Evolutionary conservation across 1,140 invertebrate genomes (phyloP).

Genomic region (Eurytemora carolleeae): DNA sequence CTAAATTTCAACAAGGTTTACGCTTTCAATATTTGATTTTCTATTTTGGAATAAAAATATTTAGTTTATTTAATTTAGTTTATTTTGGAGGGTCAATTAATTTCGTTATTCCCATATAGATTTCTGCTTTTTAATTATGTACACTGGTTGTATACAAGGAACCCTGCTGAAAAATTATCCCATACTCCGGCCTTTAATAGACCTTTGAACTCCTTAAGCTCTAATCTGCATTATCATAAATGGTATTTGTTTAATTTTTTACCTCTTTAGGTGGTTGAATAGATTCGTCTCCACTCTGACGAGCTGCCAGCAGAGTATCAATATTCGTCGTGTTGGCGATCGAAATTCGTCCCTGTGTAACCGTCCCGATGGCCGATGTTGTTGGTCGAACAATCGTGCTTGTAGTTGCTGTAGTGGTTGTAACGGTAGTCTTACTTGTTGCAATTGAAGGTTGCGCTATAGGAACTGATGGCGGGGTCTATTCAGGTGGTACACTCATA

Average conservation of each 20-base stretch:
- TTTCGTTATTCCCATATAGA: too few relatives aligned
- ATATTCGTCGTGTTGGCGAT: constrained; percentile 97
- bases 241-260: not conserved
- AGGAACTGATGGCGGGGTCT: constrained; percentile 13
- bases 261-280: constrained; percentile 50
- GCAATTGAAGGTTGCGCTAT: not conserved
- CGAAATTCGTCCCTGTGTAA: constrained; percentile 54
- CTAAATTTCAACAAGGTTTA: too few relatives aligned
- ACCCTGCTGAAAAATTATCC: too few relatives aligned
- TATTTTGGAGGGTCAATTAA: too few relatives aligned
- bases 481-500: too few relatives aligned
- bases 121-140: too few relatives aligned
- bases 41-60: too few relatives aligned
- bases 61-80: too few relatives aligned
- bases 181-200: too few relatives aligned
- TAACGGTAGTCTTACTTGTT: constrained; percentile 16
- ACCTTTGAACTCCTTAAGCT: too few relatives aligned
- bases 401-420: constrained; percentile 19
- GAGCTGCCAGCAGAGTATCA: constrained; percentile 81
- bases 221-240: not conserved
- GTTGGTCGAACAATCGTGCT: constrained; percentile 17
- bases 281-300: constrained; percentile 78
- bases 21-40: too few relatives aligned
- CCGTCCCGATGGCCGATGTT: constrained; percentile 20
- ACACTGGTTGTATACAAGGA: too few relatives aligned